Conservation (phyloP, 2,113 vertebrate genomes). For the Gasterosteus nipponicus region DNA sequence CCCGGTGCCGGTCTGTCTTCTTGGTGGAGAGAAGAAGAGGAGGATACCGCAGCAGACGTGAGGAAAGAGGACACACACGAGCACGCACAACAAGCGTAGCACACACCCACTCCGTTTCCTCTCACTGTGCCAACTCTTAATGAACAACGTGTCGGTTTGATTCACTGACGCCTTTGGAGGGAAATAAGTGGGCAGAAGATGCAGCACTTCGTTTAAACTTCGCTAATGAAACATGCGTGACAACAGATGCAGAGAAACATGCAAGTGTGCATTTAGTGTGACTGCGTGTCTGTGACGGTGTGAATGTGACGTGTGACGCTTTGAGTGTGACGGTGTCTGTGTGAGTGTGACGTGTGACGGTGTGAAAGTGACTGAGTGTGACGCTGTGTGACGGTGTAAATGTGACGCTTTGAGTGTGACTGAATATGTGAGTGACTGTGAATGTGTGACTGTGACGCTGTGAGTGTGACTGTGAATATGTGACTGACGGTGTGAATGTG, state of each 20-base stretch:
- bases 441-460: too few species aligned
- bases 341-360: too few species aligned
- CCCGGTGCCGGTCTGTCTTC: conserved; percentile 44
- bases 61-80: conserved; percentile 21
- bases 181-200: conserved; percentile 38
- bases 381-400: too few species aligned
- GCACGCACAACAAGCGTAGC: conserved; percentile 60
- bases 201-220: background rate
- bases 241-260: background rate
- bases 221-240: conserved; percentile 37
- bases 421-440: too few species aligned
- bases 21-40: conserved; percentile 28
- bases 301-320: too few species aligned
- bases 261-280: too few species aligned
- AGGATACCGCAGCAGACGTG: conserved; percentile 16
- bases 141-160: conserved; percentile 46
- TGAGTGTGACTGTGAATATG: too few species aligned
- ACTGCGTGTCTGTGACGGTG: too few species aligned
- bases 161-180: conserved; percentile 46
- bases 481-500: too few species aligned
- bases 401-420: too few species aligned
- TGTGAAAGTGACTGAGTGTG: background rate
- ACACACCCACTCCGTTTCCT: conserved; percentile 1
- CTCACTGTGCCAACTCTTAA: conserved; percentile 32
- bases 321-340: too few species aligned